Percentiles rank a stretch among this genome's conserved stretches.
These are phyloP conservation scores for Leptarthrus brevirostris DNA, from an alignment of 2,888 invertebrate species.

Conservation along the genomic window DNA sequence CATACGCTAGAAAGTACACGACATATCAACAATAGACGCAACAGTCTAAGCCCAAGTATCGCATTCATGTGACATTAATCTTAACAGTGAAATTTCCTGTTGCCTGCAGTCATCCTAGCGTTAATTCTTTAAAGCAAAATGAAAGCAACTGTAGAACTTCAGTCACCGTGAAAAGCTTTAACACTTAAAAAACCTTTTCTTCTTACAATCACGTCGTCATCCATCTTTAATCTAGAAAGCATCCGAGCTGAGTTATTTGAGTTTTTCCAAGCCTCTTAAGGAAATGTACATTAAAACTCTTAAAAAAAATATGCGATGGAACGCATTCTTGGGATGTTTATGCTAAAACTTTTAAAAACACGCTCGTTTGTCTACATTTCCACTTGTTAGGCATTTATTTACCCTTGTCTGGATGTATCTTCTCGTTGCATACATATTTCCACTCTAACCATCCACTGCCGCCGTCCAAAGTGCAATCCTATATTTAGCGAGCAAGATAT, in stretches of 20 bases:
- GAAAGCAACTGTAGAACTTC: too few relatives aligned
- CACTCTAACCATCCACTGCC: conserved; percentile 1
- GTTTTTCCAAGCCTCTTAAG: neutral
- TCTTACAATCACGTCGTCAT: too few relatives aligned
- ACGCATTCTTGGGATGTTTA: conserved; percentile 4
- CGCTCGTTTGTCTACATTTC: neutral
- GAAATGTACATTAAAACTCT: conserved; percentile 3
- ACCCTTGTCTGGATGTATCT: neutral
- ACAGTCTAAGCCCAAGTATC: too few relatives aligned
- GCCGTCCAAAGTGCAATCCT: conserved; percentile 34
- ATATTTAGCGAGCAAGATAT: conserved; percentile 17
- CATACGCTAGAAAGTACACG: too few relatives aligned
- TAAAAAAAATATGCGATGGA: neutral
- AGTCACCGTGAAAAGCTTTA: too few relatives aligned
- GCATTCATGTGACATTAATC: too few relatives aligned
- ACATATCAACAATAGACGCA: too few relatives aligned
- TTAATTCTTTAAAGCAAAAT: too few relatives aligned
- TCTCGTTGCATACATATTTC: neutral
- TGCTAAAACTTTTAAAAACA: conserved; percentile 7
- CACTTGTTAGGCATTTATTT: conserved; percentile 32
- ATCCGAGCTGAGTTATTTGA: neutral
- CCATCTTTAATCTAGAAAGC: too few relatives aligned
- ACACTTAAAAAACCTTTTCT: too few relatives aligned
- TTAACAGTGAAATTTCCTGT: too few relatives aligned
- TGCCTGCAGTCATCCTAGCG: too few relatives aligned